Evolutionary conservation across 2,797 vertebrate species (phyloP).

Genomic region (Ceyx erithaca): DNA sequence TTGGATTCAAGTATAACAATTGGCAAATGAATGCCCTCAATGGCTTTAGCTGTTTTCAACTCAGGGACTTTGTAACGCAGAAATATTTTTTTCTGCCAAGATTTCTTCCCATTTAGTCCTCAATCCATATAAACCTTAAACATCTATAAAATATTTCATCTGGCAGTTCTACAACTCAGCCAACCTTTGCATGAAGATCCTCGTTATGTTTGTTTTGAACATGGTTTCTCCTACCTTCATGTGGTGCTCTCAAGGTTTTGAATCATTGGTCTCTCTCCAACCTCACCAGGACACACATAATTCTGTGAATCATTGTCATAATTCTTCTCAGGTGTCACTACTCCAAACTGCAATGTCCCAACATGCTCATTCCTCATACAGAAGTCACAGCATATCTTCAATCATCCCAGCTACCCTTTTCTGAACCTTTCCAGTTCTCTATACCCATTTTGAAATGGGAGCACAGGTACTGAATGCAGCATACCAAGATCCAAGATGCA

Average conservation of each 20-base stretch:
- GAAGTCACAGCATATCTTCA: not conserved
- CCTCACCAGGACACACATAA: not conserved
- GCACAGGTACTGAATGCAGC: not conserved
- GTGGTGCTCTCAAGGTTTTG: not conserved
- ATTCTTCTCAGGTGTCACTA: not conserved
- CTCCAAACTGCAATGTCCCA: not conserved
- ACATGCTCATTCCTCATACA: not conserved
- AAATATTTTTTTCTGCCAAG: not conserved
- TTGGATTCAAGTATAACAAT: not conserved
- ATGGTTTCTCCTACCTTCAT: not conserved
- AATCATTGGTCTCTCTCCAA: not conserved
- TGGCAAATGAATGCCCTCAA: not conserved
- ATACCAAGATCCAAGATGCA: not conserved
- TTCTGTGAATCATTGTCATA: not conserved
- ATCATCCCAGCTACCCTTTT: fast-evolving
- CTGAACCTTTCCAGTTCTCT: not conserved
- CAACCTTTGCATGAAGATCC: not conserved
- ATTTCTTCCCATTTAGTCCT: not conserved
- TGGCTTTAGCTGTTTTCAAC: not conserved
- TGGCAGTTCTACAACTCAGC: not conserved
- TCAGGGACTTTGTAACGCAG: not conserved
- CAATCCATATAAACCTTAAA: not conserved
- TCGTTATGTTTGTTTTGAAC: fast-evolving
- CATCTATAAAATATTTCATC: not conserved
- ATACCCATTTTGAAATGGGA: not conserved